Evolutionary conservation across 2,797 vertebrate species (phyloP), one percentile per base, ranked within the genome.

Genomic region (Dromococcyx pavoninus): DNA sequence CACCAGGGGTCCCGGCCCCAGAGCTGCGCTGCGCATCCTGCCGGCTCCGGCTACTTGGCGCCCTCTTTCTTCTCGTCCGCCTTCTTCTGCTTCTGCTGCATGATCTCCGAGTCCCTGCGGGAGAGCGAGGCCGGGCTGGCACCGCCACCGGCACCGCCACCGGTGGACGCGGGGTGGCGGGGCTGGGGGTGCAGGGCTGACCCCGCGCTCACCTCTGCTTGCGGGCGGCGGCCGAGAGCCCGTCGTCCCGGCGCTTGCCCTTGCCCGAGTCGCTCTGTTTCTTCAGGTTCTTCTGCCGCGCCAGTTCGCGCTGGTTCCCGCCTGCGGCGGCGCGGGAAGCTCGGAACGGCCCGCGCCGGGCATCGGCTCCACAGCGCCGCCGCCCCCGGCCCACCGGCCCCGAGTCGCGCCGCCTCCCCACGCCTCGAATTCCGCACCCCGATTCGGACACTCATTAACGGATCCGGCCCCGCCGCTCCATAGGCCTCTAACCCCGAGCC

Each of bases 11-110:
- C 22, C 18, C 50, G 37, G 28, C 48, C 46, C 28, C 61, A 61
- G 61, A 61, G 39, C 41, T 8, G 27, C 12, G 46, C 46, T 23
- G 46, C 46, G 46, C 46, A 48, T 48, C 46, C 46, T 46, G 46
- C 46, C 89, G 51, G 6, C 32, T 33, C 46, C 61, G 80, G 74
- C 98, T 98, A 99, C 97, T 99, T 98, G 87, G 97, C 88, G 84
- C 98, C 58, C 93, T 98, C 97, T 39, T 95, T 96, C 51, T 96
- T 97, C 92, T 97, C 98, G 44, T 84, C 91, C 65, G 95, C 97
- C 95, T 98, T 98, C 97, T 99, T 99, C 97, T 99, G 98, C 98
- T 99, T 99, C 95, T 99, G 98, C 95, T 99, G 98, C 99, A 99
- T 99, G 97, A 99, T 99, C 97, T 99, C 98, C 17, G 98, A 98